Base-by-base conservation (phyloP, 2,888 invertebrate species). In the Chrysodeixis includens region DNA sequence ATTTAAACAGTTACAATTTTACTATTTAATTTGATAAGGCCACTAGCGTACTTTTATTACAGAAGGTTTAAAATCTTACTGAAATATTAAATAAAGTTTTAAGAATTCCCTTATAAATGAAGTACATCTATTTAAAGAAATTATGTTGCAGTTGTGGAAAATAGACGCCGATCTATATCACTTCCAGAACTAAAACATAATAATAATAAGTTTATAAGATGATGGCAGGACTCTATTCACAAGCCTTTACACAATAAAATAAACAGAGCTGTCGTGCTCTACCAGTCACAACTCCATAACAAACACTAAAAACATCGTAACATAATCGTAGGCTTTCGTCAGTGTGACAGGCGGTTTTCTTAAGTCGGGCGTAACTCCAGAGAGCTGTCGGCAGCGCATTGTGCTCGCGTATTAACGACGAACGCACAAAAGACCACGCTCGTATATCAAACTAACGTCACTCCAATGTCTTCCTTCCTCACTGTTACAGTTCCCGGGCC, bases 401-500 rank as follows among this genome's bases (percentile, higher is more conserved):
- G 94, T 93, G 88, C 82, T 85, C 88, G 79, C 84, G 90, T 91
- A 93, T 93, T 94, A 93, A 92, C 93, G 93, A 90, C 88, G 86
- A 87, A 88, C 91, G 88, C 92, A 94, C 94, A 94, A 94, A 93
- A 92, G 94, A 86, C 87, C 86, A 82, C 85, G 91, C 88, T 93
- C 94, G 88, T 95, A 94, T 93, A 94, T 95, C 94, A 95, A 93
- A 94, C 93, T 92, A 93, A 93, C 93, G 94, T 94, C 94, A 93
- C 91, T 92, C 90, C 90, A 90, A 92, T 90, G 93, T 93, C 94
- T 94, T 94, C 93, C 94, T 93, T 94, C 94, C 94, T 93, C 88
- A 88, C 83, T 83, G 90, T 86, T 88, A 91, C 90, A 88, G 88
- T 86, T 83, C 86, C 87, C 87, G 86, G 81, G 85, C 87, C 84